These are phyloP conservation scores for Gibbula magus DNA, from an alignment of 2,888 invertebrate species.

Conservation along the genomic window DNA sequence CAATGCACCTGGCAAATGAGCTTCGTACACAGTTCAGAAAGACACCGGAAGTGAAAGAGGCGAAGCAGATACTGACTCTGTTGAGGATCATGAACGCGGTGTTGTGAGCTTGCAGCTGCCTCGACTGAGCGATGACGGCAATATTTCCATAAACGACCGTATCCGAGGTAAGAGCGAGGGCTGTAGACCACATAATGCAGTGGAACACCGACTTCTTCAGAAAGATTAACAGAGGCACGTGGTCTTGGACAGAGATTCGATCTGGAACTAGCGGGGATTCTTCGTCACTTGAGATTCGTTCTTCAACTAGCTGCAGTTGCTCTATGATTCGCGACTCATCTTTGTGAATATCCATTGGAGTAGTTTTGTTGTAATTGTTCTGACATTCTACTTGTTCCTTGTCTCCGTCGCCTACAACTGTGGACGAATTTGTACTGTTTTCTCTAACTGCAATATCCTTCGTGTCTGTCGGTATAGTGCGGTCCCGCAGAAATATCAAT, in stretches of 20 bases:
- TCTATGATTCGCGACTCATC: too few relatives aligned
- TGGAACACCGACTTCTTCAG: neutral
- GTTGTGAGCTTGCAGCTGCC: neutral
- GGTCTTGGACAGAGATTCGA: neutral
- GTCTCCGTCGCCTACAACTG: too few relatives aligned
- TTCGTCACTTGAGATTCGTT: neutral
- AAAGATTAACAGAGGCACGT: neutral
- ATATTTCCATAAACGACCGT: neutral
- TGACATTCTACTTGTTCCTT: too few relatives aligned
- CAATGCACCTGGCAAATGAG: neutral
- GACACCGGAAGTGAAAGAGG: neutral
- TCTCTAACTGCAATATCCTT: too few relatives aligned
- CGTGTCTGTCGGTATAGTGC: too few relatives aligned
- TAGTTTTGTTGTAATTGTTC: too few relatives aligned
- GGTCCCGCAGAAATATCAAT: too few relatives aligned
- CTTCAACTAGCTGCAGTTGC: too few relatives aligned
- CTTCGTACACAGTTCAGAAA: neutral
- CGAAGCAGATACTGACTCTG: neutral
- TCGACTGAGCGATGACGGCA: neutral
- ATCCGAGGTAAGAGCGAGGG: neutral
- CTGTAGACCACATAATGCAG: neutral
- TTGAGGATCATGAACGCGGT: neutral
- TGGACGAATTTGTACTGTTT: too few relatives aligned
- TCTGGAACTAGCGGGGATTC: neutral
- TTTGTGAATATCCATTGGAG: too few relatives aligned